A percentile compares a stretch with the other conserved stretches of the same genome.
Evolutionary conservation across 2,113 vertebrate genomes (phyloP).

Genomic region (Aplodontia rufa): DNA sequence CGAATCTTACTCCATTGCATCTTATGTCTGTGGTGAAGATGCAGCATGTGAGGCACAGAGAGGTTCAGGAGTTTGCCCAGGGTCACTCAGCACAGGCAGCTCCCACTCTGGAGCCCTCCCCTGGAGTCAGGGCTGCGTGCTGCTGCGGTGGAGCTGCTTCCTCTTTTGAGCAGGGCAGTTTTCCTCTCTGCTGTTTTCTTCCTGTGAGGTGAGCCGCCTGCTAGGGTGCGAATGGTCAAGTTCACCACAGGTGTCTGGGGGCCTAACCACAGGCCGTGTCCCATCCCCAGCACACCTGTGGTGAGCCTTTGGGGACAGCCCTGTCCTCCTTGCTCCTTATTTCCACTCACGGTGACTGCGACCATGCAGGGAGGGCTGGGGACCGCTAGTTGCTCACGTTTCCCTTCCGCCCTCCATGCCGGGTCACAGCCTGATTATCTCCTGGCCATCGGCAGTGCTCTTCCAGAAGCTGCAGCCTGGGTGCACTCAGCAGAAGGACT

Average conservation of each 20-base stretch:
- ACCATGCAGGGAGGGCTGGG: not conserved
- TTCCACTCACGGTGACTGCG: not conserved
- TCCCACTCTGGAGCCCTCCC: too few relatives aligned
- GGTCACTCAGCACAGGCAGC: too few relatives aligned
- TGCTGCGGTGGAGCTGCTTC: too few relatives aligned
- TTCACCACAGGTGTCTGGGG: slow-evolving; percentile 51
- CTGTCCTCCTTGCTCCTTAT: not conserved
- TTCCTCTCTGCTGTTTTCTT: not conserved
- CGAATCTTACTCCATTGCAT: too few relatives aligned
- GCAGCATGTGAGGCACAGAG: too few relatives aligned
- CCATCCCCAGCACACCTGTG: not conserved
- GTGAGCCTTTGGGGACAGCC: not conserved
- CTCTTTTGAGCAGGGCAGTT: not conserved
- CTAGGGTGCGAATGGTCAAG: slow-evolving; percentile 41
- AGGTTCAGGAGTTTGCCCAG: too few relatives aligned
- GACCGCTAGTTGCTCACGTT: not conserved
- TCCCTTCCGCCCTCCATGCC: not conserved
- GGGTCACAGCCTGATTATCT: not conserved
- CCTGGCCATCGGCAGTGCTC: not conserved
- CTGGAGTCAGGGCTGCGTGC: too few relatives aligned
- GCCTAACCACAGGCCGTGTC: not conserved
- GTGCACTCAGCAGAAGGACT: not conserved
- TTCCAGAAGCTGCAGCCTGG: not conserved
- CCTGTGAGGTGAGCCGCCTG: slow-evolving; percentile 22
- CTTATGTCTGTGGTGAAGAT: too few relatives aligned